Evolutionary conservation across 2,797 vertebrate genomes (phyloP), one percentile per base, ranked within the genome.

Genomic region (Anolis apletophallus): DNA sequence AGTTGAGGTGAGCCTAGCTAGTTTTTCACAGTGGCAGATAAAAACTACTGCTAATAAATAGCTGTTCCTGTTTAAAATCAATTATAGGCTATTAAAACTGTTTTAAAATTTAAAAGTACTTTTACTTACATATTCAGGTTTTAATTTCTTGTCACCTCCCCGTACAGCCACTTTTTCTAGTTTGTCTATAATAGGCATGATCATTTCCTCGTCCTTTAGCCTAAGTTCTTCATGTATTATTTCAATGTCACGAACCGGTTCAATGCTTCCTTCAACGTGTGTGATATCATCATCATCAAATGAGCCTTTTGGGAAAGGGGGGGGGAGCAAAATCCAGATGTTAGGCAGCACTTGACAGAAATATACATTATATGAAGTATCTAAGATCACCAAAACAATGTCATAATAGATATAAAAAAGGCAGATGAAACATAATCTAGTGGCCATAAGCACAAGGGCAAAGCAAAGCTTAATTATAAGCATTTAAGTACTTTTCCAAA

Each of bases 201-300:
- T 98, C 96, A 98, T 96, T 95, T 98, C 98, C 94, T 98, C 97
- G 95, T 99, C 99, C 95, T 99, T 99, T 93, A 99, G 96, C 84
- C 99, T 97, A 91, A 99, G 98, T 88, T 99, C 99, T 95, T 99
- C 94, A 7, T 97, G 97, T 91, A 97, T 97, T 91, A 97, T 97
- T 96, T 97, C 97, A 79, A 97, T 97, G 91, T 97, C 97, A 90
- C 97, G 96, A 90, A 99, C 97, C 10, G 99, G 99, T 95, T 99
- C 98, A 16, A 99, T 98, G 3, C 97, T 98, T 86, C 99, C 99
- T 96, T 99, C 99, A 91, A 99, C 97, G 0, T 99, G 99, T 59
- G 99, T 97, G 80, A 99, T 99, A 92, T 99, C 99, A 95, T 99
- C 99, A 90, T 99, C 98, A 87, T 99, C 99, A 93, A 99, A 99